Evolutionary conservation across 2,888 invertebrate species (phyloP).

Genomic region (Hartigia nigra): DNA sequence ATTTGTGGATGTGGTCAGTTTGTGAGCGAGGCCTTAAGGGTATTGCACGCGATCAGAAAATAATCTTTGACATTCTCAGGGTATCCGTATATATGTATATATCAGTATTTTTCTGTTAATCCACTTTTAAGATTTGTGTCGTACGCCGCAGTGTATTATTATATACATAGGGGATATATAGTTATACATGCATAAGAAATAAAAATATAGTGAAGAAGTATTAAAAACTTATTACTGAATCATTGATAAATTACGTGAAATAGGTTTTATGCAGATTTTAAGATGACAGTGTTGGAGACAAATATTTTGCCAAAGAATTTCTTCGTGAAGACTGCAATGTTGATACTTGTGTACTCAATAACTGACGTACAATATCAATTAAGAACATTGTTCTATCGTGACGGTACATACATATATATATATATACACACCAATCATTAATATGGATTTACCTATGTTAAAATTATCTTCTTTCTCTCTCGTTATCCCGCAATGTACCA

Average conservation of each 20-base stretch:
- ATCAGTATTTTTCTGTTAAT: background rate
- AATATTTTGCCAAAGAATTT: slow-evolving; percentile 4
- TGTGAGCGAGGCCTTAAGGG: slow-evolving; percentile 4
- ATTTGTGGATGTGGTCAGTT: slow-evolving; percentile 11
- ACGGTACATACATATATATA: slow-evolving; percentile 2
- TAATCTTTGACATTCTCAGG: background rate
- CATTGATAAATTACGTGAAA: background rate
- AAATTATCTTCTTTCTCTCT: background rate
- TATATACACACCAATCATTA: background rate
- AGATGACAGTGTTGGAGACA: background rate
- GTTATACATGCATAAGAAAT: background rate
- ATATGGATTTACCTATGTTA: background rate
- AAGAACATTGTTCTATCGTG: slow-evolving; percentile 9
- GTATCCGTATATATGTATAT: background rate
- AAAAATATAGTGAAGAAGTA: background rate
- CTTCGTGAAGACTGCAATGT: slow-evolving; percentile 11
- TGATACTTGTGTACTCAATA: slow-evolving; percentile 11
- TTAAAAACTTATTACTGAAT: background rate
- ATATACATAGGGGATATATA: background rate
- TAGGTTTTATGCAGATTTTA: background rate
- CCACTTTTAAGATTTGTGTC: background rate
- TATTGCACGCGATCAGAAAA: slow-evolving; percentile 9
- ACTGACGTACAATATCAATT: slow-evolving; percentile 16
- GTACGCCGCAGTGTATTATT: background rate
- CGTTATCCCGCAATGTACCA: too few relatives aligned